Evolutionary conservation across 2,113 vertebrate genomes (phyloP).

Genomic region (Periophthalmodon schlosseri): DNA sequence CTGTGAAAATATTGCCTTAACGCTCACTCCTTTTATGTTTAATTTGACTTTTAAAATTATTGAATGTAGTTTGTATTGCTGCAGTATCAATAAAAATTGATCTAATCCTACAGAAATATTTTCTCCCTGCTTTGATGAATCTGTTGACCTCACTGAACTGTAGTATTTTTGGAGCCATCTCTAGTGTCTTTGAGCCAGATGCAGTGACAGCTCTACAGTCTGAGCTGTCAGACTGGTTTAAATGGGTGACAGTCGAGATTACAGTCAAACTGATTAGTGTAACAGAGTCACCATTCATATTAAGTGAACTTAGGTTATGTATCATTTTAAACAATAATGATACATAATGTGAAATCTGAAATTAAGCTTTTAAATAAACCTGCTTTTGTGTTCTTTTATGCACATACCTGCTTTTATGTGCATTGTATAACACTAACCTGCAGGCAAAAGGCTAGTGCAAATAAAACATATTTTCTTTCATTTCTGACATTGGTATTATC

Average conservation of each 20-base stretch:
- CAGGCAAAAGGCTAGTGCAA: no score
- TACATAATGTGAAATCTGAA: no score
- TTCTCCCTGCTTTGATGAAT: not conserved
- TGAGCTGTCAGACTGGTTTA: not conserved
- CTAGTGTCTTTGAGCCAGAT: no score
- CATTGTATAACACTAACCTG: no score
- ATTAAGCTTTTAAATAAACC: no score
- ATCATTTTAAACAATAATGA: no score
- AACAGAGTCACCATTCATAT: not conserved
- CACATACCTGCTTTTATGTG: no score
- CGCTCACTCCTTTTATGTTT: not conserved
- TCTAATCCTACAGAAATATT: not conserved
- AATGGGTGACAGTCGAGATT: not conserved
- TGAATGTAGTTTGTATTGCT: not conserved
- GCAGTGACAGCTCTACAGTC: not conserved
- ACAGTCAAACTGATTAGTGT: not conserved
- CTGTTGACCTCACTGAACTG: not conserved
- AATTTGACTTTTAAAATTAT: not conserved
- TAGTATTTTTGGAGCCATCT: not conserved
- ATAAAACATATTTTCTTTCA: no score
- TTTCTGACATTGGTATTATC: no score
- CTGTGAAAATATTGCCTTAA: slow-evolving; percentile 23
- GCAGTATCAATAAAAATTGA: not conserved
- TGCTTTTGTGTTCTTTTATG: no score
- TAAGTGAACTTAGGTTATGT: not conserved